phyloP scores from a whole-genome alignment of 2,888 invertebrate species.

The Phorcus lineatus region DNA sequence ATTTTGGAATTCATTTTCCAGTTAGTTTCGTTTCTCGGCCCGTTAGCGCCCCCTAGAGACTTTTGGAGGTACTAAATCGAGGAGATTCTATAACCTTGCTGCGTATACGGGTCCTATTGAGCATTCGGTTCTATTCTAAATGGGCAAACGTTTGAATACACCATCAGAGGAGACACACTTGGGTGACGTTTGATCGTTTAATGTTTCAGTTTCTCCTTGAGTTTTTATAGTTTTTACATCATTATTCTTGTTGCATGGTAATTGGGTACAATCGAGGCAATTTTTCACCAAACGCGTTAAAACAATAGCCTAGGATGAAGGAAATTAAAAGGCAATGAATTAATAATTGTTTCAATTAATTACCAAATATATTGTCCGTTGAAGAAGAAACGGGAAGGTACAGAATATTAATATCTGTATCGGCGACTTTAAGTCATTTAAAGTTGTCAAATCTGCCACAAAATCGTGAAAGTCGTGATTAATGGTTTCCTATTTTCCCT shows the following conservation, averaged over 20 bases:
- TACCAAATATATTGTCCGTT: neutral
- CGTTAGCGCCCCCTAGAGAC: slow-evolving; percentile 3
- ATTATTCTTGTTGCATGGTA: too few species aligned
- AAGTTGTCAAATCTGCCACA: slow-evolving; percentile 8
- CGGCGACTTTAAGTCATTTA: neutral
- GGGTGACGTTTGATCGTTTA: too few species aligned
- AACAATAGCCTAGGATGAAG: too few species aligned
- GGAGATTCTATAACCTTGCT: neutral
- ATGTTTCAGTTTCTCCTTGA: too few species aligned
- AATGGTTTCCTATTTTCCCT: slow-evolving; percentile 7
- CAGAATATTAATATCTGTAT: neutral
- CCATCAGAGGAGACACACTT: too few species aligned
- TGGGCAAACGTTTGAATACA: too few species aligned
- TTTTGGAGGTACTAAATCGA: neutral
- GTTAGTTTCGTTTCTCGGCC: neutral
- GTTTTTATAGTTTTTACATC: too few species aligned
- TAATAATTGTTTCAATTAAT: neutral
- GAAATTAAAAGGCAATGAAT: neutral
- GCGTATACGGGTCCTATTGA: too few species aligned
- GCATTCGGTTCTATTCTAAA: too few species aligned
- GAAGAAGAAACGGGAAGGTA: neutral
- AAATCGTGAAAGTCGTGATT: neutral
- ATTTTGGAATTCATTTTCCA: slow-evolving; percentile 13
- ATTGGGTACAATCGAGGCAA: too few species aligned
- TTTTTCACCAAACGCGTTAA: too few species aligned